Conservation (phyloP, 2,888 invertebrate species). For the Drosophila fungiperda region DNA sequence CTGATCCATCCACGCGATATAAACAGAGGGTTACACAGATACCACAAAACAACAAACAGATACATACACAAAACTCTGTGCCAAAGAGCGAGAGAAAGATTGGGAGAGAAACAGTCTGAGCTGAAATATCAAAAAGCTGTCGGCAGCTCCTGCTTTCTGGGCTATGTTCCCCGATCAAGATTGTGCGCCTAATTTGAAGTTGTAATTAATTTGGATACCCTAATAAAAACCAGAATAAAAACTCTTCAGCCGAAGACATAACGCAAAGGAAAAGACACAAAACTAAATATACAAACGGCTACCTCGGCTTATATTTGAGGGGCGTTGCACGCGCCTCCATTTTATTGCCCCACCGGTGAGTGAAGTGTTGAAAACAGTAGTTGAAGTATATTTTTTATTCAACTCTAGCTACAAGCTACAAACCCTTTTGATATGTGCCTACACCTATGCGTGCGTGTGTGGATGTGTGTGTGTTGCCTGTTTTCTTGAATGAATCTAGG, state of each 20-base stretch:
- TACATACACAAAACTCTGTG: constrained; percentile 3
- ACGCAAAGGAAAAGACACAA: constrained; percentile 34
- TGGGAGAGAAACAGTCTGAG: constrained; percentile 12
- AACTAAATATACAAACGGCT: constrained; percentile 40
- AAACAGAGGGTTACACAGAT: constrained; percentile 58
- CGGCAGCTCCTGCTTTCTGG: constrained; percentile 49
- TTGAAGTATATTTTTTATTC: constrained; percentile 65
- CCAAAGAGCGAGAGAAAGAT: background rate
- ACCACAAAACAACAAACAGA: constrained; percentile 23
- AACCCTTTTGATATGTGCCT: constrained; percentile 43
- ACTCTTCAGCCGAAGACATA: constrained; percentile 30
- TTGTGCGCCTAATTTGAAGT: constrained; percentile 82
- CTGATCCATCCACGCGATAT: constrained; percentile 66
- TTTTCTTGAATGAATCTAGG: constrained; percentile 79
- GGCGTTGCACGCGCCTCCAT: constrained; percentile 68
- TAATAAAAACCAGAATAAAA: constrained; percentile 71
- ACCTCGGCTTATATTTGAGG: constrained; percentile 47
- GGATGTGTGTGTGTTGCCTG: constrained; percentile 52
- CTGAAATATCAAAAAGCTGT: constrained; percentile 27
- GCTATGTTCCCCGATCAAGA: constrained; percentile 72
- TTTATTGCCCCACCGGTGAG: constrained; percentile 81
- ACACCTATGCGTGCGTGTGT: constrained; percentile 24
- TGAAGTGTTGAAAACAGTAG: constrained; percentile 82
- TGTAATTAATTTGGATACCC: constrained; percentile 84
- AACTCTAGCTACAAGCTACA: constrained; percentile 36